Conservation (phyloP, 2,797 vertebrate species). For the Odontamblyopus lacepedii region DNA sequence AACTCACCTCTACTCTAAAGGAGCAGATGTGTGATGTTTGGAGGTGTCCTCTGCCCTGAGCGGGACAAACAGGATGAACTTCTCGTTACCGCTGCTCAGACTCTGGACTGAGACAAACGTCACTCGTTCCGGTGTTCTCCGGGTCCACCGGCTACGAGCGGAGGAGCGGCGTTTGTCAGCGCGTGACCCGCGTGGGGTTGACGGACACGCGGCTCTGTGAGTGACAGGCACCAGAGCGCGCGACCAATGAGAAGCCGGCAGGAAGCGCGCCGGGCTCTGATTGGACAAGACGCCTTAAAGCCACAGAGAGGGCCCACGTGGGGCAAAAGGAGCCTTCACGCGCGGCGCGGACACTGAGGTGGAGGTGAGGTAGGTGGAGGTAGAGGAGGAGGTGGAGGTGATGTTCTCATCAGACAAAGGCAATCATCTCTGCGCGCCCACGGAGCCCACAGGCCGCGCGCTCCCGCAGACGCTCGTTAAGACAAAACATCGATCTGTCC, state of each 20-base stretch:
- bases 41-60: no score
- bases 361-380: no score
- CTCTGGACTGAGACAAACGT: no score
- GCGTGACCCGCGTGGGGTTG: constrained; percentile 93
- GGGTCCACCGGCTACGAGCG: no score
- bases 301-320: constrained; percentile 78
- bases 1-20: no score
- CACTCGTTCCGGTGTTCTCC: no score
- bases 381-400: constrained; percentile 38
- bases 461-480: constrained; percentile 34
- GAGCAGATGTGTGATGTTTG: no score
- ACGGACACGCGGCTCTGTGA: constrained; percentile 80
- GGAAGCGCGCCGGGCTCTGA: constrained; percentile 62
- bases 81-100: no score
- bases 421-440: constrained; percentile 69
- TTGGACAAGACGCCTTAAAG: constrained; percentile 73
- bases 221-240: constrained; percentile 69
- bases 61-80: no score
- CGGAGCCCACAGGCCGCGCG: constrained; percentile 32
- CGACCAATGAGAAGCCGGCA: constrained; percentile 69
- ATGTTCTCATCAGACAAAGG: constrained; percentile 81
- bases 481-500: constrained; percentile 60
- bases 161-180: constrained; percentile 92
- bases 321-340: constrained; percentile 68
- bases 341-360: constrained; percentile 67